Conservation (phyloP, 2,113 vertebrate genomes). For the Pyxicephalus adspersus region DNA sequence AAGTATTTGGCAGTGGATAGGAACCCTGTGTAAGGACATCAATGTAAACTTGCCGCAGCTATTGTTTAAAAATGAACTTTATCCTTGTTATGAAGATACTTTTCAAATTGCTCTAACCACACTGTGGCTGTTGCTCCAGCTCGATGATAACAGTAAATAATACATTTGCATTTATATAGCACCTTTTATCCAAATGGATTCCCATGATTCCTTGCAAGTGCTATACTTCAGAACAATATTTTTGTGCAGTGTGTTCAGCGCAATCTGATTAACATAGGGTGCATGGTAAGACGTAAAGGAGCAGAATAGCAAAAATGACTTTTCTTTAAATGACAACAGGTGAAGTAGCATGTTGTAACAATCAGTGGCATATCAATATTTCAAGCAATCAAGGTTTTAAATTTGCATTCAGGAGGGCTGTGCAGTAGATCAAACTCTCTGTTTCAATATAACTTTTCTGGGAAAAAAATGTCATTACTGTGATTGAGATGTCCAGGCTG, state of each 20-base stretch:
- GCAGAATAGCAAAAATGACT: constrained; percentile 12
- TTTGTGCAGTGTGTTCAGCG: neutral
- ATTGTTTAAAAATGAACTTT: constrained; percentile 45
- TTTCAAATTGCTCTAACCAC: constrained; percentile 34
- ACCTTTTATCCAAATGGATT: constrained; percentile 39
- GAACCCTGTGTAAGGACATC: constrained; percentile 10
- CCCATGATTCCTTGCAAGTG: constrained; percentile 38
- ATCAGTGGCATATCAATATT: constrained; percentile 35
- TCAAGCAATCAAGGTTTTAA: constrained; percentile 41
- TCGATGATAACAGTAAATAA: constrained; percentile 47
- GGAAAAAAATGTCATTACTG: constrained; percentile 13
- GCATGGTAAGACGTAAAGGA: constrained; percentile 26
- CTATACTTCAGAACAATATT: constrained; percentile 19
- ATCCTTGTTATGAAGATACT: constrained; percentile 30
- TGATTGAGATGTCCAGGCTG: constrained; percentile 46
- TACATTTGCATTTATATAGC: constrained; percentile 46
- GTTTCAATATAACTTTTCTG: constrained; percentile 30
- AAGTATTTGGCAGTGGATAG: constrained; percentile 17
- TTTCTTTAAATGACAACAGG: constrained; percentile 36
- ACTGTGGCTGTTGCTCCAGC: constrained; percentile 9
- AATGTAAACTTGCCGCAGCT: constrained; percentile 14
- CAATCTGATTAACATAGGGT: constrained; percentile 35
- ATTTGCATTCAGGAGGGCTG: constrained; percentile 38
- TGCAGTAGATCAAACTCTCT: constrained; percentile 13
- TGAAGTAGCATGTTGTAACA: constrained; percentile 25